phyloP scores from a whole-genome alignment of 2,113 vertebrate species.

The Passerina amoena region DNA sequence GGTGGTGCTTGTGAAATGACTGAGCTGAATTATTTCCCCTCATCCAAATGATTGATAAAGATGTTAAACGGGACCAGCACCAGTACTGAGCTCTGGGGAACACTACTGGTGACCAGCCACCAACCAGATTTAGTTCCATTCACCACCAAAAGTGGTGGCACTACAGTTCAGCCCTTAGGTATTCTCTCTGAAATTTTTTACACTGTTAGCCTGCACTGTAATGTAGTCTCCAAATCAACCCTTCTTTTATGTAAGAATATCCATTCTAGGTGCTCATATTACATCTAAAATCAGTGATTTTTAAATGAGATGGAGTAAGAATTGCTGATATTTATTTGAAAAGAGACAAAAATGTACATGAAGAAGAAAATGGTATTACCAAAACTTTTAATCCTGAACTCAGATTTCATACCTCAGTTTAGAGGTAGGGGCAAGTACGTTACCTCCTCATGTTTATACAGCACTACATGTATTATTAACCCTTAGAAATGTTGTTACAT shows the following conservation, averaged over 20 bases:
- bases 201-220: neutral
- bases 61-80: neutral
- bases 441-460: neutral
- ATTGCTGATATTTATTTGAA: neutral
- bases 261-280: neutral
- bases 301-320: neutral
- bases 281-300: neutral
- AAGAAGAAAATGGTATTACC: neutral
- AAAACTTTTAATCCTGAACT: neutral
- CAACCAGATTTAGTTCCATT: neutral
- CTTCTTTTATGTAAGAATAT: neutral
- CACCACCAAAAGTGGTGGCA: too few species aligned
- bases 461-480: neutral
- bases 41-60: neutral
- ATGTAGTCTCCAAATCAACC: neutral
- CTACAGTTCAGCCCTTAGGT: neutral
- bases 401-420: neutral
- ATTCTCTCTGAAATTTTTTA: neutral
- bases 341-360: neutral
- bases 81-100: neutral
- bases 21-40: neutral
- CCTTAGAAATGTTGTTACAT: neutral
- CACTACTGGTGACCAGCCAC: neutral
- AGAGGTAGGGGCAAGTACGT: neutral
- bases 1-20: neutral